These are phyloP conservation scores for Diachasmimorpha longicaudata DNA, from an alignment of 1,140 invertebrate species.

Conservation along the genomic window DNA sequence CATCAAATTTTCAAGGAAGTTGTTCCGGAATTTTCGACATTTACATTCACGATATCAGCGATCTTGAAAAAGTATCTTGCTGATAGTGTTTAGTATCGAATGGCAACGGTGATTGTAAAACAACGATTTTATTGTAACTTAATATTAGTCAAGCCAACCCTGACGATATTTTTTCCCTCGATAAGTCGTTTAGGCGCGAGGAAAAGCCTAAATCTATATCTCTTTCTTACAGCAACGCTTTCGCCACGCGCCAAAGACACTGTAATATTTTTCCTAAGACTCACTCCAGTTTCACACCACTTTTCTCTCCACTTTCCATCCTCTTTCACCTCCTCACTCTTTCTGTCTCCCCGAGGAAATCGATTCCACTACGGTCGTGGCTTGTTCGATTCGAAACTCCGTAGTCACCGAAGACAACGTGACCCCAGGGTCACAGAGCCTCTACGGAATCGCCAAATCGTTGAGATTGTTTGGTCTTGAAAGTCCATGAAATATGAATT, in stretches of 20 bases:
- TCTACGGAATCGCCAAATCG: background rate
- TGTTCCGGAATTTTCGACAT: background rate
- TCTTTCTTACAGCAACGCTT: background rate
- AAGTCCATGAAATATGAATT: background rate
- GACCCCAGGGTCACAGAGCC: background rate
- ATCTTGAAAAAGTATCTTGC: background rate
- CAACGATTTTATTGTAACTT: background rate
- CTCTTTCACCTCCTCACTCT: conserved; percentile 15
- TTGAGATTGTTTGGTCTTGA: background rate
- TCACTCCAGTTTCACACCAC: background rate
- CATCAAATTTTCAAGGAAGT: background rate
- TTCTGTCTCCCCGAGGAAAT: conserved; percentile 42
- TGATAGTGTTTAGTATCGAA: background rate
- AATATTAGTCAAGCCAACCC: background rate
- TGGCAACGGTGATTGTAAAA: background rate
- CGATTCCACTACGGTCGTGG: conserved; percentile 18
- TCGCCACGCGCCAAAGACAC: background rate
- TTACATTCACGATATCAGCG: background rate
- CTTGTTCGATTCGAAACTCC: conserved; percentile 12
- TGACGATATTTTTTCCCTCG: background rate
- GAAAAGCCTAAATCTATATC: background rate
- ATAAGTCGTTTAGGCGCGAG: background rate
- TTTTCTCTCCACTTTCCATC: conserved; percentile 23
- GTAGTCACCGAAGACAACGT: background rate
- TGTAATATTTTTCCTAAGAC: background rate